A percentile compares a stretch with the other conserved stretches of the same genome.
phyloP scores from a whole-genome alignment of 2,888 invertebrate species.

The Cheilosia pagana region DNA sequence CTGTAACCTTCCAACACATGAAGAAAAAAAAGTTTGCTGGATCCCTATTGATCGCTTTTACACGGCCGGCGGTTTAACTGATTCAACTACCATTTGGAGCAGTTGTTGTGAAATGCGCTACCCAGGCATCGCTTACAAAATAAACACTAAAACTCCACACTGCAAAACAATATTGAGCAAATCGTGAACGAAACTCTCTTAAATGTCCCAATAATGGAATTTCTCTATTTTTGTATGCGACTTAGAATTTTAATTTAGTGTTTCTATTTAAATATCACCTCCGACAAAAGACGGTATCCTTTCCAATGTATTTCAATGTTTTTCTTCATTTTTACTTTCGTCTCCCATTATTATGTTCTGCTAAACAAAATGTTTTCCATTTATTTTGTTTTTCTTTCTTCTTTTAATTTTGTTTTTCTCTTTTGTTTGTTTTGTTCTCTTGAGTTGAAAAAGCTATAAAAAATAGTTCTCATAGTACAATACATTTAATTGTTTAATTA shows the following conservation, averaged over 20 bases:
- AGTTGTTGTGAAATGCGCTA: too few species aligned
- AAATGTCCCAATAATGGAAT: conserved; percentile 36
- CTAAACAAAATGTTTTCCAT: conserved; percentile 28
- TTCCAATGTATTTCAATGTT: conserved; percentile 56
- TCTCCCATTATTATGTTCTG: conserved; percentile 51
- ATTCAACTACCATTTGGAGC: too few species aligned
- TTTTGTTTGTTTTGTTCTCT: conserved; percentile 48
- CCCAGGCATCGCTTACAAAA: not conserved
- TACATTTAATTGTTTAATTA: conserved; percentile 71
- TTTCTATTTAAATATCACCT: conserved; percentile 72
- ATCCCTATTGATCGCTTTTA: too few species aligned
- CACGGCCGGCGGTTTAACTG: too few species aligned
- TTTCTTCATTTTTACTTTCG: conserved; percentile 23
- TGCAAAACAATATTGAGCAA: not conserved
- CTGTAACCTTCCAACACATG: too few species aligned
- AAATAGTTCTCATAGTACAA: conserved; percentile 75
- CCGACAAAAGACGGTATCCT: conserved; percentile 73
- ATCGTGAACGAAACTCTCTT: conserved; percentile 35
- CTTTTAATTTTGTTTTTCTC: not conserved
- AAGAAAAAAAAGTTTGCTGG: too few species aligned
- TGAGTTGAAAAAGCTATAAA: conserved; percentile 75
- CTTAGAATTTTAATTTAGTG: conserved; percentile 56
- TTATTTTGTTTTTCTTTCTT: conserved; percentile 23
- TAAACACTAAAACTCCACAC: not conserved
- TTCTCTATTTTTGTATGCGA: conserved; percentile 27